These are phyloP conservation scores for Agrochola lota DNA, from an alignment of 2,888 invertebrate genomes.

Conservation along the genomic window DNA sequence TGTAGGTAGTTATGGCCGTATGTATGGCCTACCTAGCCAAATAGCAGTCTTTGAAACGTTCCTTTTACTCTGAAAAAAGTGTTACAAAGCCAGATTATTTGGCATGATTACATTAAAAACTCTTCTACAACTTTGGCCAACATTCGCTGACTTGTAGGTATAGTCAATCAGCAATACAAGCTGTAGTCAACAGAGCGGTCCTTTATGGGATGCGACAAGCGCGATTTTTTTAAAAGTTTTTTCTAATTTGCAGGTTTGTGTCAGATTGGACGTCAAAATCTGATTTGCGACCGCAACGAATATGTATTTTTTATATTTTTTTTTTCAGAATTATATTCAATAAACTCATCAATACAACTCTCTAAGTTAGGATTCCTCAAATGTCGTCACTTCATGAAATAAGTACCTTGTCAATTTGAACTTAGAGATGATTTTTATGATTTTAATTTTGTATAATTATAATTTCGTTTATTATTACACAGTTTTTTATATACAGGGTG, in stretches of 20 bases:
- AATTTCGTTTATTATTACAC: too few species aligned
- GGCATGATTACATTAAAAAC: background rate
- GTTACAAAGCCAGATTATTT: background rate
- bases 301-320: too few species aligned
- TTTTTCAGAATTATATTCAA: too few species aligned
- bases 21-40: background rate
- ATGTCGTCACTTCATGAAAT: background rate
- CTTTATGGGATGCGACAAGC: too few species aligned
- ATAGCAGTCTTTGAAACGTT: background rate
- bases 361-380: too few species aligned
- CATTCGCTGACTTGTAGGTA: background rate
- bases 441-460: too few species aligned
- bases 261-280: background rate
- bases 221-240: background rate
- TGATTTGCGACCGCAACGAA: background rate
- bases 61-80: background rate
- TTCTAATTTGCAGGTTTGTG: background rate
- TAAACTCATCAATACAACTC: too few species aligned
- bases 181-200: background rate
- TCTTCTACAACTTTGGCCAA: slow-evolving; percentile 57
- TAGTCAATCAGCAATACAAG: background rate
- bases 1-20: background rate
- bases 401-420: background rate
- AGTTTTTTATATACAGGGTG: too few species aligned
- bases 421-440: too few species aligned